Evolutionary conservation across 2,888 invertebrate genomes (phyloP), one percentile per base, ranked within the genome.

Genomic region (Lasius platythorax): DNA sequence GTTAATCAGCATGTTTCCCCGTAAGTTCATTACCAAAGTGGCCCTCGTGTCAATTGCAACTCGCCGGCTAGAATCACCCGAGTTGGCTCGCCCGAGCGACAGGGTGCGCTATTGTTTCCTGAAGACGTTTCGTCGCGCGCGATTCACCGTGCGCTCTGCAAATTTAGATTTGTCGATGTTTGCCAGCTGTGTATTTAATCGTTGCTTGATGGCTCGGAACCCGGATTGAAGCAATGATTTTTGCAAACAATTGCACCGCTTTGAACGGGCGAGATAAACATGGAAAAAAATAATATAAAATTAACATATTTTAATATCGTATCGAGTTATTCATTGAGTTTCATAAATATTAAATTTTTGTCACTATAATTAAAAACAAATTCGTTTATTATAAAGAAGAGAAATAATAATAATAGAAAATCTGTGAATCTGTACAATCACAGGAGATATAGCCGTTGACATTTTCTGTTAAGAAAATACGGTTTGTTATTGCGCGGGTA

Each of bases 21-120:
- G 87, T 89, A 91, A 91, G 88, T 92, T 92, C 88, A 88, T 92
- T 92, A 92, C 86, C 86, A 87, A 89, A 92, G 90, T 92, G 90
- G 90, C 88, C 87, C 89, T 90, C 87, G 89, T 87, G 89, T 88
- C 90, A 90, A 92, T 92, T 91, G 89, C 91, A 88, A 72, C 85
- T 33, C 73, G 86, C 33, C 74, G 87, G 87, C 86, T 90, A 88
- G 87, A 87, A 88, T 89, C 75, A 43, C 46, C 12, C 28, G 12
- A 4, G 18, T 37, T 76, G n/a, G 67, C 64, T 28, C 64, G 37
- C 28, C 46, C 58, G 63, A 43, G 50, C 18, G 18, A 50, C 50
- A 2, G 30, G 12, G 64, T 72, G 37, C 43, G 53, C 63, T 75
- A 73, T 76, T 84, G 84, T 85, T 82, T 70, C 66, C 58, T 63